Evolutionary conservation across 2,888 invertebrate species (phyloP).

Genomic region (Drosophila ustulata): DNA sequence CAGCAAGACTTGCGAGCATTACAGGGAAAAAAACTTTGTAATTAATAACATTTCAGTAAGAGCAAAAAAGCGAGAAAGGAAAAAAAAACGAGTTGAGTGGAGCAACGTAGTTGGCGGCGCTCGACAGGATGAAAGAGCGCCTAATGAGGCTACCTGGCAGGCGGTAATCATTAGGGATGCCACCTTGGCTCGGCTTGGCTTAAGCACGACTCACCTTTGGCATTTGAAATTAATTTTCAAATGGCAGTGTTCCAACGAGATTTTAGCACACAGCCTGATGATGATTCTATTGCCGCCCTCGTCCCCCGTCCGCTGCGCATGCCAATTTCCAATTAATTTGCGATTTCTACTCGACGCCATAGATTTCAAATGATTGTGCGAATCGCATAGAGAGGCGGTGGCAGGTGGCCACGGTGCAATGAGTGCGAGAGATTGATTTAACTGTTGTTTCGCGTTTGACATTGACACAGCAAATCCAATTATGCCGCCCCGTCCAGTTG

Average conservation of each 20-base stretch:
- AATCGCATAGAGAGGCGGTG: conserved; percentile 23
- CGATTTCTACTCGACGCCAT: conserved; percentile 34
- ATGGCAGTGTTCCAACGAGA: conserved; percentile 45
- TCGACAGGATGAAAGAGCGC: not conserved
- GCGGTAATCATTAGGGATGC: conserved; percentile 39
- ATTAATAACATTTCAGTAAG: conserved; percentile 37
- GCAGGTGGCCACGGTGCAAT: conserved; percentile 5
- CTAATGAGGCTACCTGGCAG: conserved; percentile 45
- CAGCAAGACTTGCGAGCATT: conserved; percentile 11
- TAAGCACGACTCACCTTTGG: conserved; percentile 29
- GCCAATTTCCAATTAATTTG: conserved; percentile 69
- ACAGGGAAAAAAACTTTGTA: conserved; percentile 33
- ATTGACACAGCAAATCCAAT: conserved; percentile 51
- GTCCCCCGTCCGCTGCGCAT: conserved; percentile 2
- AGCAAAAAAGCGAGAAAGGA: not conserved
- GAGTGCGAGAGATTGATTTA: conserved; percentile 34
- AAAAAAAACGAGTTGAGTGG: not conserved
- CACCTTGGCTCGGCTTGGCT: conserved; percentile 15
- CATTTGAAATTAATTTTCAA: conserved; percentile 44
- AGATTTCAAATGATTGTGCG: conserved; percentile 10
- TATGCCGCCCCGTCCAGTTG: conserved; percentile 22
- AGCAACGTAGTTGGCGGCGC: not conserved
- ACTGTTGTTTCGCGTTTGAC: conserved; percentile 32
- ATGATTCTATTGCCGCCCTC: conserved; percentile 9
- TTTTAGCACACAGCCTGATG: conserved; percentile 23